Evolutionary conservation across 2,888 invertebrate genomes (phyloP).

Genomic region (Baccha elongata): DNA sequence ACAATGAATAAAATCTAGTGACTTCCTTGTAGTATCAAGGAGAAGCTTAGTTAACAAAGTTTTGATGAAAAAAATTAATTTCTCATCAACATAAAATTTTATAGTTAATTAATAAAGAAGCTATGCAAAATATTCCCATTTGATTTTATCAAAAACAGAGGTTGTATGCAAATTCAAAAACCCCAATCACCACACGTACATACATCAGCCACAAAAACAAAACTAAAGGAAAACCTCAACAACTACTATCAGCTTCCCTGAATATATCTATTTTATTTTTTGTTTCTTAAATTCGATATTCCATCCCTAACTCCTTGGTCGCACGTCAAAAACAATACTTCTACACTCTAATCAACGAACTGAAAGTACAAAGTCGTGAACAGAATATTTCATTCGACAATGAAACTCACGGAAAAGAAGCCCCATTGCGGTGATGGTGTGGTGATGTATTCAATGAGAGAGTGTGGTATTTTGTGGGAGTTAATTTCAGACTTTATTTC

Average conservation of each 20-base stretch:
- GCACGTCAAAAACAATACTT: conserved; percentile 64
- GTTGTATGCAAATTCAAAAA: conserved; percentile 20
- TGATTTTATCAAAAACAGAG: conserved; percentile 15
- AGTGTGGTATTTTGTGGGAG: conserved; percentile 46
- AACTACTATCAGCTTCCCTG: conserved; percentile 28
- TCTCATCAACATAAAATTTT: too few relatives aligned
- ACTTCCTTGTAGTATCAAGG: too few relatives aligned
- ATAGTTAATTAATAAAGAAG: too few relatives aligned
- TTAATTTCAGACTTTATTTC: conserved; percentile 49
- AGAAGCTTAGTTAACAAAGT: too few relatives aligned
- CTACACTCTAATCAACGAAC: conserved; percentile 70
- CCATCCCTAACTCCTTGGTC: conserved; percentile 41
- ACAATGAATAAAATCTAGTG: too few relatives aligned
- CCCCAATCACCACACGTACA: conserved; percentile 24
- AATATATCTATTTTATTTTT: neutral
- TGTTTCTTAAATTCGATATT: conserved; percentile 20
- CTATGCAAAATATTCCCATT: conserved; percentile 1
- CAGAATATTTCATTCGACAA: conserved; percentile 61
- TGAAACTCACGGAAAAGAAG: conserved; percentile 37
- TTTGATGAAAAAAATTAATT: too few relatives aligned
- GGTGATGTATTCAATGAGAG: conserved; percentile 12
- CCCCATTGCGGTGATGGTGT: conserved; percentile 19
- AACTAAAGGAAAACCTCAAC: neutral
- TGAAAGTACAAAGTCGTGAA: conserved; percentile 71
- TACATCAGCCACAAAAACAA: conserved; percentile 37